Evolutionary conservation across 2,888 invertebrate genomes (phyloP), one percentile per base, ranked within the genome.

Genomic region (Latrodectus elegans): DNA sequence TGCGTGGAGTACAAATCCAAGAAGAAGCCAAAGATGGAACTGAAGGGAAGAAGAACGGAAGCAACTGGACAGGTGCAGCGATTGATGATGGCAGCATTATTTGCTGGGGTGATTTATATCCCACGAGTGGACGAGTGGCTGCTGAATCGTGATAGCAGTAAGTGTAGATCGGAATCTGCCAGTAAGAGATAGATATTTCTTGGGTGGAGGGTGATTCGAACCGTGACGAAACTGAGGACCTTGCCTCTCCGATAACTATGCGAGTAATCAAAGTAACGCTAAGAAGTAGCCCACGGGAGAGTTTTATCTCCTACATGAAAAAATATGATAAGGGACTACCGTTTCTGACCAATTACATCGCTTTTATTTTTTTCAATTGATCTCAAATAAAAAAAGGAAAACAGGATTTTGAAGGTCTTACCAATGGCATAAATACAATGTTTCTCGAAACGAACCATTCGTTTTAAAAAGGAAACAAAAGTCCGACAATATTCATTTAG

Each of bases 91-190:
- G 9, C 53, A 55, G 22, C 74, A 74, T 74, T 55, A 55, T 74
- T 74, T 74, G 26, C 55, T 22, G 14, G 22, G 55, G 26, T 17
- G 74, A 74, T 74, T 74, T 55, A 74, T 60, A 55, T 60, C 74
- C n/a, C 15, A 60, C 14, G 74, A 55, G 26, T 15, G 55, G 26
- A 22, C 22, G 38, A 53, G 26, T 38, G 15, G 38, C 74, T 52
- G 55, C 26, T 26, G 22, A 14, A 38, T 15, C 22, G n/a, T 55
- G 60, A 60, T 55, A 60, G 53, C 17, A 55, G 38, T 55, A 26
- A 53, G 22, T 10, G 8, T 53, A 74, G 22, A 12, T 55, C 14
- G 55, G 22, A 53, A 53, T 15, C 12, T 55, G 74, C 26, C 53
- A 26, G 73, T 52, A 53, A 74, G 22, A 53, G 55, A 55, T 60